phyloP scores from a whole-genome alignment of 2,113 vertebrate species.

The Ophiodon elongatus region DNA sequence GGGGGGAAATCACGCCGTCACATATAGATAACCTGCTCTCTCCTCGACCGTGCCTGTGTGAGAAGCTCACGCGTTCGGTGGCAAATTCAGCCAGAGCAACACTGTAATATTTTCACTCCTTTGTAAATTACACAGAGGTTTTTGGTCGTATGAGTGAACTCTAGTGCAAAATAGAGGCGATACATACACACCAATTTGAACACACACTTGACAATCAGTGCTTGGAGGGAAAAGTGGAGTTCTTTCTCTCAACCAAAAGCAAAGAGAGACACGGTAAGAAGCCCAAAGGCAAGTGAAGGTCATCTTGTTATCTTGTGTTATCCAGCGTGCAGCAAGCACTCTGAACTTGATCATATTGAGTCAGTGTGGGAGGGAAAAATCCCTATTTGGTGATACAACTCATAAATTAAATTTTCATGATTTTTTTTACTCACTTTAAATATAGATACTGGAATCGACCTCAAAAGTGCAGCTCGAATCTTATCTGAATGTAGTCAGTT shows the following conservation, averaged over 20 bases:
- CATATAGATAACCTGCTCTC: background rate
- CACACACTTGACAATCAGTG: background rate
- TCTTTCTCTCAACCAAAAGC: background rate
- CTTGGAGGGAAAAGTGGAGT: background rate
- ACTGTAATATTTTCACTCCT: background rate
- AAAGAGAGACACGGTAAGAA: constrained; percentile 1
- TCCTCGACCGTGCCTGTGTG: background rate
- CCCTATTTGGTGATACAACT: background rate
- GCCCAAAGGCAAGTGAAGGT: constrained; percentile 5
- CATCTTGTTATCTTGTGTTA: background rate
- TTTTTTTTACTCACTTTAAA: background rate
- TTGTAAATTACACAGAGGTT: background rate
- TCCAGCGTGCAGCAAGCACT: background rate
- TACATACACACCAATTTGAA: background rate
- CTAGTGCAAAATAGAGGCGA: background rate
- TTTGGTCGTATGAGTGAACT: background rate
- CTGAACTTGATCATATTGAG: constrained; percentile 7
- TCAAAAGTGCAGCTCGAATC: constrained; percentile 2
- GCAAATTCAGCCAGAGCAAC: constrained; percentile 9
- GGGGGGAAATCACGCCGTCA: constrained; percentile 18
- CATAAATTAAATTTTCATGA: background rate
- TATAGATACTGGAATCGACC: background rate
- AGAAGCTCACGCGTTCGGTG: background rate
- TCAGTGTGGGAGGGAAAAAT: background rate
- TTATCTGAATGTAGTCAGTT: background rate